Base-by-base conservation (phyloP, 2,797 vertebrate species). In the Orientallactaga sibirica region DNA sequence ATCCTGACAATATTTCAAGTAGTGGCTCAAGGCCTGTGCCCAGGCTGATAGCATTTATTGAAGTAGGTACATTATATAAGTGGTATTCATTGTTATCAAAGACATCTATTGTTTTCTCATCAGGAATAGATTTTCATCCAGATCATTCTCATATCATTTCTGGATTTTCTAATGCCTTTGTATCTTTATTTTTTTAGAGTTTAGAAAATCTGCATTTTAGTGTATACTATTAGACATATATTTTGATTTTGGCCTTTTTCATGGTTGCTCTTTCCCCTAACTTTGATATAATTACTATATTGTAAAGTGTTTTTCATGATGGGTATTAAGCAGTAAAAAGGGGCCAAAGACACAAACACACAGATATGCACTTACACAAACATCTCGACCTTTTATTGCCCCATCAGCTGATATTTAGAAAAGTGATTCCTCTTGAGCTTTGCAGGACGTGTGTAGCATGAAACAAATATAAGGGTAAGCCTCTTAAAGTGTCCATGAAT, bases 401-500 rank as follows among this genome's bases (percentile, higher is more conserved):
- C 43, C 78, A 88, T 83, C 7, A n/a, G 62, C 19, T 93, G 75
- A 9, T 91, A 87, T 93, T 96, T 93, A 81, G 89, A 95, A 86
- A 93, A 91, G 15, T 55, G 95, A 97, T 97, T 96, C 90, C 95
- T 90, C 81, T 94, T 92, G 83, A 95, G 62, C 66, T 88, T 96
- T 95, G 79, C 0, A 0, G 92, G 71, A 88, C 90, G 90, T 87
- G 83, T 96, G 71, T 88, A 95, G 67, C 37, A 55, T 68, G 64
- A 93, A 96, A 61, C 79, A 78, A 89, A 90, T 52, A 91, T 75
- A 90, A 91, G 90, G 88, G 93, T 66, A 97, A 97, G 95, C 88
- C 92, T 98, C 93, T 95, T 67, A 89, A 97, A 95, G 92, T 94
- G 86, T 85, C 70, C 41, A 66, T 85, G 70, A 95, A 95, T 97